Percentiles rank a stretch among this genome's conserved stretches.
Evolutionary conservation across 2,797 vertebrate genomes (phyloP).

Genomic region (Smutsia gigantea): DNA sequence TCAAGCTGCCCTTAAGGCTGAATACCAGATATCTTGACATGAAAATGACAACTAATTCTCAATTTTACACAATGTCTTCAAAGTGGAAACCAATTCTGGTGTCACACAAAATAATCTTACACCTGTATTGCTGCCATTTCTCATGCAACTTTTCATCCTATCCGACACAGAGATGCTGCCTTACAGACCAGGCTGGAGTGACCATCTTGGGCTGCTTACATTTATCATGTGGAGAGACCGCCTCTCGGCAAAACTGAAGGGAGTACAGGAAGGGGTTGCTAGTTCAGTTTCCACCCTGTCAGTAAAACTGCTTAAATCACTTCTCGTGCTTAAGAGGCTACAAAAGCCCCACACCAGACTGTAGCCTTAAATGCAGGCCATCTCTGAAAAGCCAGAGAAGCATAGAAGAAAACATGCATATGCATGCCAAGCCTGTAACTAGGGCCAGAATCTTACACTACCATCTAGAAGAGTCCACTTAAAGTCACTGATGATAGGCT

Average conservation of each 20-base stretch:
- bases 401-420: background rate
- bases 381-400: background rate
- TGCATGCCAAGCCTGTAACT: background rate
- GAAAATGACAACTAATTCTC: slow-evolving; percentile 1
- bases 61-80: background rate
- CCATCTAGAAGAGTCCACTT: background rate
- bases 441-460: background rate
- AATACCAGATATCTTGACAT: background rate
- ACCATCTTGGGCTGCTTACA: background rate
- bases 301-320: background rate
- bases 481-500: background rate
- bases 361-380: background rate
- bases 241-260: slow-evolving; percentile 12
- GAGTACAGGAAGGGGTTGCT: background rate
- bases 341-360: background rate
- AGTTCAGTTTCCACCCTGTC: background rate
- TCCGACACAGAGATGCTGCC: background rate
- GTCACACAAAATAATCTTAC: background rate
- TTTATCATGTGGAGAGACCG: background rate
- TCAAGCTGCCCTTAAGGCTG: background rate
- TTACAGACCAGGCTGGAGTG: background rate
- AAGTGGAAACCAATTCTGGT: background rate
- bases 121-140: background rate
- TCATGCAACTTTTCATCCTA: background rate
- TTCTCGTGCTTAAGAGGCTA: background rate